Evolutionary conservation across 37 sponge, comb jelly and placozoan species (phyloP), one percentile per base, ranked within the genome.

Genomic region (Diacarnus erythraeanus): DNA sequence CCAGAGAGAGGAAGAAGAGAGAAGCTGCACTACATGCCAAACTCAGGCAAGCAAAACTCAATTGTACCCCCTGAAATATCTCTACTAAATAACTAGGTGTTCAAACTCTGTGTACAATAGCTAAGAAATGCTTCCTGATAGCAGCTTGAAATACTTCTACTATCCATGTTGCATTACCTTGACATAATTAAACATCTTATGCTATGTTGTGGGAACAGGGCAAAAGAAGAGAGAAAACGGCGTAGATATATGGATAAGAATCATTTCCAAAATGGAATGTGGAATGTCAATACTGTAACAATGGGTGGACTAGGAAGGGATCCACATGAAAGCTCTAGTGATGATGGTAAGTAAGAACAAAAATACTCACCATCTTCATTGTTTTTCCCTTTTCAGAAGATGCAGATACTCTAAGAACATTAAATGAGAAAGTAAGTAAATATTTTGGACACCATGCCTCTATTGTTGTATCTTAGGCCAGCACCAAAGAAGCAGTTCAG

Each of bases 281-380:
- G 97, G 97, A 97, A 97, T 84, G 94, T 86, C 17, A 92, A 92
- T 34, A 69, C 97, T 2, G 84, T 94, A 25, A 36, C 82, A 41
- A 94, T 94, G 93, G 97, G 95, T 25, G 93, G 95, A 40, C 79
- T 97, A 17, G 97, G 95, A 17, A 66, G 88, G 18, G 88, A 88
- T 43, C 94, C 94, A 20, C 79, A 86, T 4, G 17, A 60, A 12
- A 33, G 67, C 44, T 42, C 76, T 51, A 74, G 75, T 84, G 75
- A 79, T 42, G 81, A 74, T 68, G 81, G 87, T 77, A 70, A 40
- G 54, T 15, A n/a, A n/a, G n/a, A n/a, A n/a, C n/a, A n/a, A n/a
- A n/a, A n/a, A n/a, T n/a, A n/a, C n/a, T 47, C 51, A 47, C 51
- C 6, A 47, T 47, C 51, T 47, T 47, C 51, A 47, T 47, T 47